These are phyloP conservation scores for Tylochromis polylepis DNA, from an alignment of 2,113 vertebrate species.

Conservation along the genomic window DNA sequence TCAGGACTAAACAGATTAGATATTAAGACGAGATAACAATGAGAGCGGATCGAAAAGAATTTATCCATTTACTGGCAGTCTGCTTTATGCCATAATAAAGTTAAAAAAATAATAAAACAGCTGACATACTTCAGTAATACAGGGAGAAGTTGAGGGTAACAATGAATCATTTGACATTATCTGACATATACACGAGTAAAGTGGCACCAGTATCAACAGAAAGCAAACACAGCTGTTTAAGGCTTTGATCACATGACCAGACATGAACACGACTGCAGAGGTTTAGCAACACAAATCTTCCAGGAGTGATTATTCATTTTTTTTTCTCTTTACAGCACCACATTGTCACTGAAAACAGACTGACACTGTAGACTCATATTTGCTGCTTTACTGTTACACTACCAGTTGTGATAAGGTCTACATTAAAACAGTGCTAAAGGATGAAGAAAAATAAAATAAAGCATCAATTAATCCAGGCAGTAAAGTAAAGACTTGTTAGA, in stretches of 20 bases:
- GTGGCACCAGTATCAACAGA: slow-evolving; percentile 9
- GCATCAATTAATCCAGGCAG: background rate
- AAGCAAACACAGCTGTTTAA: slow-evolving; percentile 37
- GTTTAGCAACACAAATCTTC: slow-evolving; percentile 17
- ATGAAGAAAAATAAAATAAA: background rate
- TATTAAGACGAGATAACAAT: background rate
- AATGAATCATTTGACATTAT: slow-evolving; percentile 5
- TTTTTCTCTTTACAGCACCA: background rate
- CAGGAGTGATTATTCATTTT: background rate
- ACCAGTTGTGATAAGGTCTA: background rate
- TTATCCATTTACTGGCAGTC: background rate
- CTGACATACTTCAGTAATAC: background rate
- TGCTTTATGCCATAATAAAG: background rate
- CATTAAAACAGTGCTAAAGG: background rate
- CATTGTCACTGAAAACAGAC: slow-evolving; percentile 9
- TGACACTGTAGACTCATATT: background rate
- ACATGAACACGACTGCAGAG: slow-evolving; percentile 23
- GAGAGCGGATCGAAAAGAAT: background rate
- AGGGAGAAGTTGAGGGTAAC: background rate
- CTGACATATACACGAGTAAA: slow-evolving; percentile 17
- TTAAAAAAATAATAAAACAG: background rate
- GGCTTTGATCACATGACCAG: slow-evolving; percentile 30
- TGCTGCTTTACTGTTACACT: background rate
- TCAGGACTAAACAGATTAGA: background rate
- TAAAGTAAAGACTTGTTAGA: slow-evolving; percentile 42